Base-by-base conservation (phyloP, 2,888 invertebrate species). In the Eurytoma adleriae region DNA sequence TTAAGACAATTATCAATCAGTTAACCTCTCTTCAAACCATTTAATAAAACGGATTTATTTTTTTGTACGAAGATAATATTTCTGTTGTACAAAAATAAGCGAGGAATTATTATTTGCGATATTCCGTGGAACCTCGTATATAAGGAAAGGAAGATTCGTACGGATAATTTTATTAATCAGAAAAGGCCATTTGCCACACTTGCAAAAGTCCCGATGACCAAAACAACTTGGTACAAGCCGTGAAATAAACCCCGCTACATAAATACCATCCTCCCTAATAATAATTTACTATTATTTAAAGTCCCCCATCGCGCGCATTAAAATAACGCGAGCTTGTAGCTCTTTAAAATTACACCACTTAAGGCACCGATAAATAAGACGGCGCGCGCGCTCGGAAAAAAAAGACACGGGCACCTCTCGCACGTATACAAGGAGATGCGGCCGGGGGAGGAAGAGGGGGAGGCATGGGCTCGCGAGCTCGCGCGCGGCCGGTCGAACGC, bases 271-370 rank as follows among this genome's bases (percentile, higher is more conserved):
- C 2, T 3, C 10, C 24, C 61, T 75, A 75, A 79, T 71, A 75
- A 75, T 79, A 75, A 79, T 75, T 79, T 79, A 79, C 67, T 69
- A 79, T 79, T 75, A 79, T 75, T 79, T 75, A 70, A 75, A 69
- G 69, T 68, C 64, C 64, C 24, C 64, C 20, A n/a, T 13, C 61
- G 56, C 64, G 50, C 27, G 69, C 50, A 66, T 79, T 68, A 64
- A 77, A 69, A 80, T 57, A 57, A 69, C 30, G 67, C 67, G 62
- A 67, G 78, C 81, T 78, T 76, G 77, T 75, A 78, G 78, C 78
- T 75, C 79, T 79, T 79, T 74, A 73, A 79, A 77, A 80, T 82
- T 78, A 80, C 79, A 78, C 79, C 79, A 78, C 68, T 82, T 82
- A 79, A 68, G 71, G 57, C 62, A 52, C 24, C 74, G 77, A 80